Evolutionary conservation across 1,140 invertebrate species (phyloP).

Genomic region (Zaprionus capensis): DNA sequence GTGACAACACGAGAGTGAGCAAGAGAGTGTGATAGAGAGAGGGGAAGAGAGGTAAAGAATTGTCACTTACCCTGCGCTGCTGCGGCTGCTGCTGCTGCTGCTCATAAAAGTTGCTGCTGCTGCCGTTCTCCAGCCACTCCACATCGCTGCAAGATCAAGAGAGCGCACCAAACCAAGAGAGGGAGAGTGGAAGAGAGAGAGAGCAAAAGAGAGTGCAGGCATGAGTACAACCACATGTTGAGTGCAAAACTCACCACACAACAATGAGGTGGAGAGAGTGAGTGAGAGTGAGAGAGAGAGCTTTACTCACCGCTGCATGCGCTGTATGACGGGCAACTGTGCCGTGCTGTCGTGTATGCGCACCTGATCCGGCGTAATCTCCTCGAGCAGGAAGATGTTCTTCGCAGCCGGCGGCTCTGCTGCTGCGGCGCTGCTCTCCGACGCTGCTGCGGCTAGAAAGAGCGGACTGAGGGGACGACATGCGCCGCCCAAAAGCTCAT

Average conservation of each 20-base stretch:
- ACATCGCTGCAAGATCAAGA: constrained; percentile 69
- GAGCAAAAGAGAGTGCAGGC: constrained; percentile 18
- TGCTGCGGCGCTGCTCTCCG: constrained; percentile 37
- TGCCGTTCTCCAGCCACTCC: constrained; percentile 72
- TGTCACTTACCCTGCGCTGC: constrained; percentile 65
- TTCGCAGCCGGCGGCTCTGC: constrained; percentile 54
- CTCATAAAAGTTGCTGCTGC: constrained; percentile 69
- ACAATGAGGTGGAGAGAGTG: constrained; percentile 29
- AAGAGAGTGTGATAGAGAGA: constrained; percentile 9
- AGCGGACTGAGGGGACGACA: constrained; percentile 87
- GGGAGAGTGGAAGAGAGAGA: constrained; percentile 16
- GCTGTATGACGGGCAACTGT: constrained; percentile 88
- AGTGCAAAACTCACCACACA: constrained; percentile 73
- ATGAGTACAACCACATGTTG: constrained; percentile 69
- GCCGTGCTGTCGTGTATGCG: constrained; percentile 91
- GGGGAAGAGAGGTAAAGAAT: background rate
- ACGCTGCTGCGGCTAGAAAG: constrained; percentile 64
- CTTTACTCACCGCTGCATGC: constrained; percentile 76
- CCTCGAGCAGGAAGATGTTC: constrained; percentile 78
- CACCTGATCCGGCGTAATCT: constrained; percentile 87
- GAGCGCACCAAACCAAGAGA: background rate
- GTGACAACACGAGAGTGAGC: background rate
- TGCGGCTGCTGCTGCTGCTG: constrained; percentile 62
- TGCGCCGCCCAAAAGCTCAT: constrained; percentile 90
- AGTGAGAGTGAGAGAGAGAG: too few relatives aligned